Evolutionary conservation across 2,888 invertebrate genomes (phyloP).

Genomic region (Drosophila ustulata): DNA sequence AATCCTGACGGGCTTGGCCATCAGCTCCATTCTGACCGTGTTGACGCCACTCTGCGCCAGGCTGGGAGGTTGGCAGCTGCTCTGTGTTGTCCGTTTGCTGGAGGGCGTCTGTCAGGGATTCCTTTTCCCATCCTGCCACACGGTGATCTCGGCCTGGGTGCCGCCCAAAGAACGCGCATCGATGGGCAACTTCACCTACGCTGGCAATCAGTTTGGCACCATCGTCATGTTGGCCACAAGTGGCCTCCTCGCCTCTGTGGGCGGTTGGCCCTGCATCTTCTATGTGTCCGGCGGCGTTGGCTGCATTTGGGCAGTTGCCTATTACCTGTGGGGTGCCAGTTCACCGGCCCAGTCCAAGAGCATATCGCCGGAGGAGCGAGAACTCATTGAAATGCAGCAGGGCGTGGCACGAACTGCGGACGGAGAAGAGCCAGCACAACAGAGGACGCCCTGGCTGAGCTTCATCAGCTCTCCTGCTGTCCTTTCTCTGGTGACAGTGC

Average conservation of each 20-base stretch:
- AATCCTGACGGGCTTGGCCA: slow-evolving; percentile 85
- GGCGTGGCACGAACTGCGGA: slow-evolving; percentile 55
- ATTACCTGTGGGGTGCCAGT: slow-evolving; percentile 87
- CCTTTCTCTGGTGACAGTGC: slow-evolving; percentile 87
- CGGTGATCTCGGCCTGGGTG: slow-evolving; percentile 91
- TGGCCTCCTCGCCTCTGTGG: slow-evolving; percentile 88
- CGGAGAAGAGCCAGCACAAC: slow-evolving; percentile 37
- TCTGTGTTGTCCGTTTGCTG: slow-evolving; percentile 88
- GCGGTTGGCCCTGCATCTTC: slow-evolving; percentile 89
- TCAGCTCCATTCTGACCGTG: slow-evolving; percentile 88
- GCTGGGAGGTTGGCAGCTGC: slow-evolving; percentile 87
- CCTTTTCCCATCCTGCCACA: slow-evolving; percentile 90
- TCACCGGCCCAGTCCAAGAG: slow-evolving; percentile 87
- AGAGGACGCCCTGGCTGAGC: slow-evolving; percentile 87
- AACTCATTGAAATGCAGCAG: slow-evolving; percentile 88
- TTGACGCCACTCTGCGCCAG: slow-evolving; percentile 89
- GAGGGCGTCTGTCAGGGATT: slow-evolving; percentile 91
- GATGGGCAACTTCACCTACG: slow-evolving; percentile 87
- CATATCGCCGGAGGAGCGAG: slow-evolving; percentile 88
- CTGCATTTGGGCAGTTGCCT: slow-evolving; percentile 86
- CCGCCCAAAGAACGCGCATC: slow-evolving; percentile 87
- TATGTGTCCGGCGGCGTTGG: slow-evolving; percentile 87
- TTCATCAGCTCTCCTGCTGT: slow-evolving; percentile 88
- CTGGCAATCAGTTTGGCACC: slow-evolving; percentile 89
- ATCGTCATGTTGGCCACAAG: slow-evolving; percentile 89